Conservation (phyloP, 2,113 vertebrate genomes). For the Alligator mississippiensis region DNA sequence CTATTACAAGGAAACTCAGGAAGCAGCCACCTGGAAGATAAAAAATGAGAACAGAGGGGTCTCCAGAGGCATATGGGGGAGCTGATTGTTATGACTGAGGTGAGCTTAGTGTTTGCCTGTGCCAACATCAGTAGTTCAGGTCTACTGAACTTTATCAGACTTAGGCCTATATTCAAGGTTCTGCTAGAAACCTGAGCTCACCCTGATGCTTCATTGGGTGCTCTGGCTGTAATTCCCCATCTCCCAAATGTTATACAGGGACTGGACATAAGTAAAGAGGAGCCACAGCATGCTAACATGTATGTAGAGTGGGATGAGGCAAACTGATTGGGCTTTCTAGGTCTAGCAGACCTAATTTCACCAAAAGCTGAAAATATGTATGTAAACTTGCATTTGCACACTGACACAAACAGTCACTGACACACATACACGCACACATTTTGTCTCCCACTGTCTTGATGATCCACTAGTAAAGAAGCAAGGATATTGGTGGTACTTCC, state of each 20-base stretch:
- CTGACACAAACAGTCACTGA: too few relatives aligned
- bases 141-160: background rate
- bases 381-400: too few relatives aligned
- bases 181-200: background rate
- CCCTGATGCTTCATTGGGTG: background rate
- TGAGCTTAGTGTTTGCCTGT: background rate
- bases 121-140: background rate
- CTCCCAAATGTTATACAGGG: background rate
- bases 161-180: background rate
- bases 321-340: background rate
- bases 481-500: background rate
- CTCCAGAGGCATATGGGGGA: background rate
- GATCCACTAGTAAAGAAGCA: background rate
- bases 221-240: background rate
- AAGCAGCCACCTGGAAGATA: background rate
- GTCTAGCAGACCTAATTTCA: background rate
- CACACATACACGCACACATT: background rate
- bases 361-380: too few relatives aligned
- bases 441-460: background rate
- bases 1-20: background rate
- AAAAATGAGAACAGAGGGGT: background rate
- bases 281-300: background rate
- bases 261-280: background rate
- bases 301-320: background rate
- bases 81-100: background rate